These are phyloP conservation scores for Menura novaehollandiae DNA, from an alignment of 2,113 vertebrate species.

Conservation along the genomic window DNA sequence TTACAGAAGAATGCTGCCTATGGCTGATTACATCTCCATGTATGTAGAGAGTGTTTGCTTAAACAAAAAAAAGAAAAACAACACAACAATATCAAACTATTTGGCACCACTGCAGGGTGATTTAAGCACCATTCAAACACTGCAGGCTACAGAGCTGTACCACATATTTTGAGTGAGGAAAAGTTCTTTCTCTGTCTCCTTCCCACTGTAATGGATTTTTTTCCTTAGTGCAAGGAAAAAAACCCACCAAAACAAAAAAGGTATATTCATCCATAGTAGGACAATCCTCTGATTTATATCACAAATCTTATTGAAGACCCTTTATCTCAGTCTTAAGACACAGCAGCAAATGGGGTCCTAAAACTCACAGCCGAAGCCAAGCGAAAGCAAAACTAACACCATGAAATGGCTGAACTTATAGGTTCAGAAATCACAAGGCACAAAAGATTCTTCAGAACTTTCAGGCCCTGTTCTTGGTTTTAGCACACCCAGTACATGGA, in stretches of 20 bases:
- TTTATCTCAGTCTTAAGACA: background rate
- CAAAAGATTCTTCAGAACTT: background rate
- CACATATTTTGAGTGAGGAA: background rate
- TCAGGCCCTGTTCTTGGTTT: background rate
- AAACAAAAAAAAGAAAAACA: background rate
- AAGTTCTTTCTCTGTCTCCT: background rate
- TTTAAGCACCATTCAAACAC: background rate
- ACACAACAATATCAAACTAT: background rate
- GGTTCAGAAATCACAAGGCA: background rate
- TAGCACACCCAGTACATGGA: background rate
- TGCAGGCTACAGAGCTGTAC: background rate
- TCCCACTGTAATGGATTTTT: background rate
- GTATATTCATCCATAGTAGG: background rate
- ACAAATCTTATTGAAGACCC: background rate
- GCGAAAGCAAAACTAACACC: background rate
- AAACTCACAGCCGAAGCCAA: background rate
- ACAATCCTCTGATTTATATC: background rate
- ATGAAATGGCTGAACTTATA: rapidly evolving
- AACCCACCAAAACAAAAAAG: background rate
- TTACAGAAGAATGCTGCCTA: background rate
- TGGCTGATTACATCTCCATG: background rate
- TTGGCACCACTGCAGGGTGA: background rate
- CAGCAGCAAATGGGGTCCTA: background rate
- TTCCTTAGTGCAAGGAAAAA: background rate
- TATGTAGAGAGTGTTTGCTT: background rate